These are phyloP conservation scores for Atopsyche davidsoni DNA, from an alignment of 1,140 invertebrate species.

Conservation along the genomic window DNA sequence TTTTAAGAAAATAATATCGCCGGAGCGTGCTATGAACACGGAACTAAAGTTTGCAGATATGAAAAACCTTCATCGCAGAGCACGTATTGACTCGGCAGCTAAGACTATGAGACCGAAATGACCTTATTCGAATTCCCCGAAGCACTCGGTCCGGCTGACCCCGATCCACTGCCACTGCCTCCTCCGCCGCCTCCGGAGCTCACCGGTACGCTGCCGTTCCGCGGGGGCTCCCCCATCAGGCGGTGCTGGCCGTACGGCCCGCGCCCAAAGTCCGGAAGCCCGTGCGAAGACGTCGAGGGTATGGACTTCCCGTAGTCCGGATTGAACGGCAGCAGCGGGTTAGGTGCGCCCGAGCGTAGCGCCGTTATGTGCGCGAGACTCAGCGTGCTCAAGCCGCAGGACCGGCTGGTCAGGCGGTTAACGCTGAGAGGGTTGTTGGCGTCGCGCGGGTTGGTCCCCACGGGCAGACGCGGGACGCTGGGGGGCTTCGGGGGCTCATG, in stretches of 20 bases:
- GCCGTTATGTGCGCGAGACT: slow-evolving; percentile 21
- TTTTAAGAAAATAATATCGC: too few species aligned
- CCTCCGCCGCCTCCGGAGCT: slow-evolving; percentile 17
- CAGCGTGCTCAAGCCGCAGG: slow-evolving; percentile 23
- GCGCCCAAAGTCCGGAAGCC: too few species aligned
- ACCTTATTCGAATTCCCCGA: slow-evolving; percentile 34
- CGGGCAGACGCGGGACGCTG: slow-evolving; percentile 61
- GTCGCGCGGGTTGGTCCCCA: slow-evolving; percentile 84
- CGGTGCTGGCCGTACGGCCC: slow-evolving; percentile 32
- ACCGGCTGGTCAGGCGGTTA: slow-evolving; percentile 69
- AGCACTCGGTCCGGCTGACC: slow-evolving; percentile 29
- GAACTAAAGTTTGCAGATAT: neutral
- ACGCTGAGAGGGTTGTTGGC: slow-evolving; percentile 87
- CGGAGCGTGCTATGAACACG: neutral
- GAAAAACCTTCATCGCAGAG: slow-evolving; percentile 25
- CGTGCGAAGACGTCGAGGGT: slow-evolving; percentile 24
- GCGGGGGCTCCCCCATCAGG: slow-evolving; percentile 35
- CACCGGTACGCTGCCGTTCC: slow-evolving; percentile 19
- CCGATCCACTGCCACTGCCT: slow-evolving; percentile 29
- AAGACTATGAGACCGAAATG: slow-evolving; percentile 47
- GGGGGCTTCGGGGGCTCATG: slow-evolving; percentile 39
- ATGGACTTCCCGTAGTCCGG: slow-evolving; percentile 20
- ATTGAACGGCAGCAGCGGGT: slow-evolving; percentile 14
- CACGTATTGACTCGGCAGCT: slow-evolving; percentile 30
- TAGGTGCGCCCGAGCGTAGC: slow-evolving; percentile 9